Percentiles rank a stretch among this genome's conserved stretches.
These are phyloP conservation scores for Agrochola lychnidis DNA, from an alignment of 2,888 invertebrate genomes.

Conservation along the genomic window DNA sequence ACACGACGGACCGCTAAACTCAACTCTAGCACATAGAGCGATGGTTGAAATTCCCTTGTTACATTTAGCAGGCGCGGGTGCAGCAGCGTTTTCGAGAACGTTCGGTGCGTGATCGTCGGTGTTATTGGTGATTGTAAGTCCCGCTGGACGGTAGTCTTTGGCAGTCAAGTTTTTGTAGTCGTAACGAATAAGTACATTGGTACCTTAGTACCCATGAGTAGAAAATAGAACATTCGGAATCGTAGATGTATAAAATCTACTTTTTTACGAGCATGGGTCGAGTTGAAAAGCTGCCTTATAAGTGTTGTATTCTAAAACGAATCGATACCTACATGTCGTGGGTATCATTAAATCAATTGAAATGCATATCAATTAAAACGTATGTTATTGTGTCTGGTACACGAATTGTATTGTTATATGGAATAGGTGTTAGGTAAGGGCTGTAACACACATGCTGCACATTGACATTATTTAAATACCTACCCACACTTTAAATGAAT, in stretches of 20 bases:
- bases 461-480: neutral
- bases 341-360: constrained; percentile 45
- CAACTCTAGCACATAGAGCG: constrained; percentile 55
- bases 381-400: constrained; percentile 77
- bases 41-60: constrained; percentile 69
- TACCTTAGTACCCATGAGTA: constrained; percentile 35
- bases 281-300: constrained; percentile 42
- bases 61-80: constrained; percentile 43
- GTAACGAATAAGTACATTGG: constrained; percentile 39
- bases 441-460: constrained; percentile 51
- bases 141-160: constrained; percentile 59
- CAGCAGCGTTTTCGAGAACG: constrained; percentile 37
- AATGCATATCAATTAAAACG: constrained; percentile 72
- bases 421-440: constrained; percentile 60
- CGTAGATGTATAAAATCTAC: constrained; percentile 35
- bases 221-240: constrained; percentile 34
- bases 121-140: constrained; percentile 56
- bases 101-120: constrained; percentile 43
- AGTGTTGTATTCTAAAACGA: constrained; percentile 45
- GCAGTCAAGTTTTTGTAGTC: constrained; percentile 50
- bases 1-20: constrained; percentile 93
- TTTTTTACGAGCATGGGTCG: constrained; percentile 41
- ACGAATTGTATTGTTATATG: constrained; percentile 68
- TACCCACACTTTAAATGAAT: neutral
- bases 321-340: constrained; percentile 22